phyloP scores from a whole-genome alignment of 2,888 invertebrate species.

The Athrips mouffetella region DNA sequence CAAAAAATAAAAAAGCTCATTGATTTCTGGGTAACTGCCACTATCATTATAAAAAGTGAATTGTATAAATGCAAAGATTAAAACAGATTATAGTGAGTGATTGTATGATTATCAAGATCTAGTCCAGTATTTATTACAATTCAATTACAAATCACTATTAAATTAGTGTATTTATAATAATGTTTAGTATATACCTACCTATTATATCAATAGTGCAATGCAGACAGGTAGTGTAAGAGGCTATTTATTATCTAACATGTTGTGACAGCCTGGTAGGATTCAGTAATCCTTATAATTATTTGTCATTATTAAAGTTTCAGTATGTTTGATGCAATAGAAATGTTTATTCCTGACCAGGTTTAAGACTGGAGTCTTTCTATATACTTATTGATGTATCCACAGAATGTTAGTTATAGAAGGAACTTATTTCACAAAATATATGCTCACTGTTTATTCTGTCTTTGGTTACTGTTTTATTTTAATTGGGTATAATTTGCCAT shows the following conservation, averaged over 20 bases:
- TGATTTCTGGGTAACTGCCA: slow-evolving; percentile 20
- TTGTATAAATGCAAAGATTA: background rate
- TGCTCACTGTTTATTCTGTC: slow-evolving; percentile 66
- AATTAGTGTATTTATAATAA: no score
- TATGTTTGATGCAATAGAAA: background rate
- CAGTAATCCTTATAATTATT: no score
- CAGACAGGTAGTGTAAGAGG: background rate
- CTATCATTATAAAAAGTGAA: slow-evolving; percentile 15
- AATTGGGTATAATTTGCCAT: no score
- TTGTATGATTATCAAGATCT: slow-evolving; percentile 29
- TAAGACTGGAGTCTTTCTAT: background rate
- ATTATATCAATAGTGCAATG: background rate
- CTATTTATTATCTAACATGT: no score
- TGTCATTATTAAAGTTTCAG: no score
- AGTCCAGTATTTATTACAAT: slow-evolving; percentile 37
- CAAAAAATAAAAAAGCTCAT: slow-evolving; percentile 26
- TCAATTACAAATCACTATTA: background rate
- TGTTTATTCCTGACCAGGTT: background rate
- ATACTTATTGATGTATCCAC: background rate
- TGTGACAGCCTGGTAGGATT: no score
- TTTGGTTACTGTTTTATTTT: no score
- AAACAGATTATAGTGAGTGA: background rate
- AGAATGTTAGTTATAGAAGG: no score
- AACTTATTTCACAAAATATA: slow-evolving; percentile 48
- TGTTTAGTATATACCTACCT: no score